Evolutionary conservation across 1,140 invertebrate genomes (phyloP), one percentile per base, ranked within the genome.

Genomic region (Drosophila novamexicana): DNA sequence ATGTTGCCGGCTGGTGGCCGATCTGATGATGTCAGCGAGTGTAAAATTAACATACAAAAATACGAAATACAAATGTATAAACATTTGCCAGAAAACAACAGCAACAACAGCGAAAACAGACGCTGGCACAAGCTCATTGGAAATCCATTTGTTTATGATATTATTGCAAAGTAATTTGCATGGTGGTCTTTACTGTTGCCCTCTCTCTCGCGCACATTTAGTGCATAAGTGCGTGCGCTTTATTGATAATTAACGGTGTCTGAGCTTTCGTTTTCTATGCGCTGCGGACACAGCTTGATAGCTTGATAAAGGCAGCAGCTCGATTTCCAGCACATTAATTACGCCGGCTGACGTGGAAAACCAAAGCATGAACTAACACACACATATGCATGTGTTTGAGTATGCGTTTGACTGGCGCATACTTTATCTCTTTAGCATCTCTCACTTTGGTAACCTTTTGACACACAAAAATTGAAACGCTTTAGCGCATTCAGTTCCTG

Each of bases 381-480:
- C 36, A 59, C 50, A 54, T 29, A 12, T 52, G 50, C 52, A 32
- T 74, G 22, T 50, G 22, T 49, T 34, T 29, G 32, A 66, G 54
- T 50, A 37, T 40, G 29, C 7, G n/a, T 37, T 36, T 34, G 49
- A 6, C 54, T 69, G 49, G 12, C 10, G 49, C 14, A 42, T 42
- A 40, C 34, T 64, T 34, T 62, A 75, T 82, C 62, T 75, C 56
- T 39, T 68, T 56, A 65, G 45, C 65, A 81, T 86, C 76, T 86
- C 67, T 76, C 53, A 70, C 77, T 88, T 79, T 80, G 70, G 83
- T 88, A 88, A 83, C 83, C 79, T 83, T 88, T 88, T 88, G 84
- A 89, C 83, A 88, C 69, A 86, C 54, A 73, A 80, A 88, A 83
- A 72, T 88, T 80, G 66, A 89, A 88, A 88, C 80, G 83, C 69